Base-by-base conservation (phyloP, 2,797 vertebrate genomes). In the Tapirus indicus region DNA sequence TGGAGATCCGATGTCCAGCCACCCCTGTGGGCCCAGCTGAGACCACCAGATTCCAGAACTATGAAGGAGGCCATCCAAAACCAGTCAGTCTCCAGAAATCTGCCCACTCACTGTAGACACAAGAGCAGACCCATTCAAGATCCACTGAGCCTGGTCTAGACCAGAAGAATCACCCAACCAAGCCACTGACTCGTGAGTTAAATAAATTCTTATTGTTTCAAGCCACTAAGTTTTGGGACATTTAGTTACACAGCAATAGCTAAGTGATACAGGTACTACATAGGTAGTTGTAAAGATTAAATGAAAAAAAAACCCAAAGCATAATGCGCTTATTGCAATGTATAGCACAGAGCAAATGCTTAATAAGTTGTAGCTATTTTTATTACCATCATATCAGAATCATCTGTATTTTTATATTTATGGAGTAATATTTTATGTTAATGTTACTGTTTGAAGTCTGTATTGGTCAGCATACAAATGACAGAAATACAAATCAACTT, bases 401-500 rank as follows among this genome's bases (percentile, higher is more conserved):
- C 47, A 83, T 56, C 69, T 79, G 14, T 58, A 66, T 74, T 85
- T 92, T 92, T 52, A 74, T 52, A 47, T 49, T 92, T 66, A 79
- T 66, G 23, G 88, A 52, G 7, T 75, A 79, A 93, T 49, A 64
- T 27, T 84, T 92, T 44, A 82, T 47, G 60, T 58, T 85, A 32
- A 47, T 91, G 92, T 84, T 88, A 41, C 87, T 88, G 5, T 64
- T 94, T 69, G 32, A 91, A 80, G 49, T 38, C 12, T 93, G 3
- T 83, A 49, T 91, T 44, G 52, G 10, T 32, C 29, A 85, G 89
- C 21, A 75, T 38, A 74, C 62, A 88, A 92, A 90, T 35, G 52
- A 91, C 54, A 89, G 78, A 82, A 88, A 82, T 75, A 52, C 29
- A 89, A 84, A 52, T 88, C 38, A 75, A 82, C 12, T 49, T 60